Evolutionary conservation across 1,140 invertebrate genomes (phyloP), one percentile per base, ranked within the genome.

Genomic region (Centruroides sculpturatus): DNA sequence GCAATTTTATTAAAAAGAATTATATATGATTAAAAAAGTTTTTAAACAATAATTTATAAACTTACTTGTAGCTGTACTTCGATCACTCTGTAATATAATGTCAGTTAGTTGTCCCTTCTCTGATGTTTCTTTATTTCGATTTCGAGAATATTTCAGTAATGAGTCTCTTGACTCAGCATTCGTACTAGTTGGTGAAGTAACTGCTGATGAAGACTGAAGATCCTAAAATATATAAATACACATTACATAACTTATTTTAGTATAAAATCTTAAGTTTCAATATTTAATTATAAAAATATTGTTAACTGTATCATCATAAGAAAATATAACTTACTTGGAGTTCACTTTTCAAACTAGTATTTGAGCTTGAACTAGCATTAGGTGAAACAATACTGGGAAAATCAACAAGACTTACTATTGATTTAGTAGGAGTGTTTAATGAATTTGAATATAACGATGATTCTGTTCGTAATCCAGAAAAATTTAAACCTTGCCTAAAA

Each of bases 81-180:
- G 69, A 56, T 77, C 74, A 56, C 70, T 69, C 47, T 75, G 71
- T 57, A 71, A 64, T 46, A 76, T 69, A 23, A 64, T 71, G 67
- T 82, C 80, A 34, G 79, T 81, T 52, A 78, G 64, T 69, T 80
- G 79, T 64, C 76, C 80, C 61, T 80, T 81, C 61, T 82, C 80
- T 47, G 74, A 76, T 3, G 73, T 72, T 54, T 69, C 65, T 47
- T 55, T 57, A 12, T 65, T 66, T 47, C 49, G 57, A n/a, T 59
- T 59, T 52, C 62, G 60, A n/a, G 63, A 61, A 7, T 57, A 59
- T 34, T 36, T 12, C n/a, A 4, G 23, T 35, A n/a, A 51, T 51
- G 12, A 51, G 11, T 13, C 23, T 5, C 5, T 51, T n/a, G 50
- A 51, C 10, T 51, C 50, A 41, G 41, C 41, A 41, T 41, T 5